A percentile compares a stretch with the other conserved stretches of the same genome.
These are phyloP conservation scores for Erebia ligea DNA, from an alignment of 2,888 invertebrate species.

Conservation along the genomic window DNA sequence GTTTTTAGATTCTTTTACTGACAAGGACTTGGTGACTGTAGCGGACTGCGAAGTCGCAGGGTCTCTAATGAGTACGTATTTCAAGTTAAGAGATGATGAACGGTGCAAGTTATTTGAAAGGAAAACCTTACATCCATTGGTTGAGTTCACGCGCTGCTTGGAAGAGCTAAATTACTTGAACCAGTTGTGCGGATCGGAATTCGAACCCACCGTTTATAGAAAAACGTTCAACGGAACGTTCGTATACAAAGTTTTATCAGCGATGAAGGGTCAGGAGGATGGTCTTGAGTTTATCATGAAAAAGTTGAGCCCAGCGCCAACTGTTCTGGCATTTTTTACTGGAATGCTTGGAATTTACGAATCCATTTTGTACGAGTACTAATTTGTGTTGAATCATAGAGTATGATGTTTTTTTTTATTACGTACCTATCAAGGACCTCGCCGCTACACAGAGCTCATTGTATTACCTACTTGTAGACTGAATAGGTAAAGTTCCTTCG, in stretches of 20 bases:
- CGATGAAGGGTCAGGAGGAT: constrained; percentile 8
- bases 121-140: constrained; percentile 42
- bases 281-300: constrained; percentile 16
- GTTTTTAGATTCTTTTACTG: constrained; percentile 14
- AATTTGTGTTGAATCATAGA: neutral
- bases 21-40: constrained; percentile 31
- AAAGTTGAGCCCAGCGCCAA: constrained; percentile 13
- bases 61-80: constrained; percentile 41
- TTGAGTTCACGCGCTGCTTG: constrained; percentile 52
- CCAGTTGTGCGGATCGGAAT: constrained; percentile 50
- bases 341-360: constrained; percentile 15
- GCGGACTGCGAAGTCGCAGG: constrained; percentile 42
- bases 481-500: no score
- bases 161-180: constrained; percentile 53
- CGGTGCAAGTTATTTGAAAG: constrained; percentile 38
- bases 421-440: no score
- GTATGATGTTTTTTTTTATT: no score
- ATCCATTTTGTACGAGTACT: constrained; percentile 15
- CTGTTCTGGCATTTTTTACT: constrained; percentile 16
- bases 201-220: constrained; percentile 43
- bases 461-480: no score
- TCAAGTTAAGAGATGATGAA: constrained; percentile 26
- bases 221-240: constrained; percentile 52
- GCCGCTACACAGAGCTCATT: no score
- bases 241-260: constrained; percentile 45